Evolutionary conservation across 64 coral and sea anemone genomes (phyloP).

Genomic region (Montipora efflorescens): DNA sequence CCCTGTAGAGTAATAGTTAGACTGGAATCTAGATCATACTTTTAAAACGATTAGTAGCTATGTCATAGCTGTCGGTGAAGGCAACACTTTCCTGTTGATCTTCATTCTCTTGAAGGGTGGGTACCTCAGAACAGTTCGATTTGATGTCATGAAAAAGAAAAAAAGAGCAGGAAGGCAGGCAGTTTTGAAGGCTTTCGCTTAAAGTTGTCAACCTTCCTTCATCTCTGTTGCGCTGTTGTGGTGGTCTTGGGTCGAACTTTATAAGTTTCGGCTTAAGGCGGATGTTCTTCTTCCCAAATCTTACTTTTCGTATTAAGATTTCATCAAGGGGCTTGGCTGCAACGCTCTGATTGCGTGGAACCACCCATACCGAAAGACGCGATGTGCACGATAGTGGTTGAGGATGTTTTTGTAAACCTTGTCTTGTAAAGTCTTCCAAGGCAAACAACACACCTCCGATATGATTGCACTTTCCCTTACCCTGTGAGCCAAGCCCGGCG

Average conservation of each 20-base stretch:
- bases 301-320: conserved; percentile 54
- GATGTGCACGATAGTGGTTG: neutral
- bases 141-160: conserved; percentile 68
- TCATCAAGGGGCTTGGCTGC: conserved; percentile 49
- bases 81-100: conserved; percentile 36
- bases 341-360: conserved; percentile 30
- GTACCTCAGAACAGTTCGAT: conserved; percentile 39
- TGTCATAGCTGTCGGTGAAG: conserved; percentile 72
- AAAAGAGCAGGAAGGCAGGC: conserved; percentile 52
- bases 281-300: conserved; percentile 66
- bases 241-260: conserved; percentile 49
- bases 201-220: conserved; percentile 32
- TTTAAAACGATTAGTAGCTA: conserved; percentile 61
- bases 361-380: conserved; percentile 41
- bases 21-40: conserved; percentile 37
- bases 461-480: too few relatives aligned
- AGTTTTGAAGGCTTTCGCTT: conserved; percentile 61
- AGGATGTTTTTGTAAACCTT: too few relatives aligned
- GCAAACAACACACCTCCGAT: too few relatives aligned
- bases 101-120: conserved; percentile 32
- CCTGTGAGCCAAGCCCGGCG: too few relatives aligned
- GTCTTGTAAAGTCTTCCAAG: too few relatives aligned
- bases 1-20: conserved; percentile 50
- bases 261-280: conserved; percentile 39
- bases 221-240: conserved; percentile 48